Conservation (phyloP, 1,140 invertebrate species). For the Epicauta chinensis region DNA sequence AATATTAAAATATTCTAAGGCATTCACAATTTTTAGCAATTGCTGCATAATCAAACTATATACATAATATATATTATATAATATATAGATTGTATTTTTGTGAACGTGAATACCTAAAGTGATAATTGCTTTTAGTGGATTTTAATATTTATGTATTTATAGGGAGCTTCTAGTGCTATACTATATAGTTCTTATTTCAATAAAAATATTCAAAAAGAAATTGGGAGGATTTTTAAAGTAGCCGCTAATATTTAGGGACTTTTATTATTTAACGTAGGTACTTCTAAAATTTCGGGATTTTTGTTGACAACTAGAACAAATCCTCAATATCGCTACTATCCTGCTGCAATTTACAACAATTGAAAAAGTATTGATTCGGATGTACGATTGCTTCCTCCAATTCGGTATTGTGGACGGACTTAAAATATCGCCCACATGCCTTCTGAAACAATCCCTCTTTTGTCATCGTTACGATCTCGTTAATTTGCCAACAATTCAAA, state of each 20-base stretch:
- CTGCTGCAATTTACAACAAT: too few species aligned
- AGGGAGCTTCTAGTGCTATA: constrained; percentile 31
- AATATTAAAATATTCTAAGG: constrained; percentile 23
- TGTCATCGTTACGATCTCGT: constrained; percentile 50
- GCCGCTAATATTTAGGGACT: too few species aligned
- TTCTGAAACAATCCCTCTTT: constrained; percentile 67
- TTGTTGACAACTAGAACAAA: too few species aligned
- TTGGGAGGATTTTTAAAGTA: not conserved
- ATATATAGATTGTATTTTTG: constrained; percentile 35
- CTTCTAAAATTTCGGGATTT: too few species aligned
- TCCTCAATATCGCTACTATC: too few species aligned
- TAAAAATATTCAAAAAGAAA: constrained; percentile 20
- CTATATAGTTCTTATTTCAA: constrained; percentile 36
- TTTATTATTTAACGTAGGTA: too few species aligned
- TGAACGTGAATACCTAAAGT: constrained; percentile 35
- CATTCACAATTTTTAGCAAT: constrained; percentile 28
- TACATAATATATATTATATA: not conserved
- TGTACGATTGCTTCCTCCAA: constrained; percentile 69
- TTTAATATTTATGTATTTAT: constrained; percentile 34
- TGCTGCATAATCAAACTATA: constrained; percentile 28
- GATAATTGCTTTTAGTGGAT: constrained; percentile 37
- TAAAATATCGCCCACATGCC: constrained; percentile 84
- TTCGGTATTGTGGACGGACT: constrained; percentile 60
- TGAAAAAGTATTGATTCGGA: constrained; percentile 78
- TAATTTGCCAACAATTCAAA: constrained; percentile 44